A percentile compares a stretch with the other conserved stretches of the same genome.
Evolutionary conservation across 1,140 invertebrate genomes (phyloP).

Genomic region (Dreissena rostriformis): DNA sequence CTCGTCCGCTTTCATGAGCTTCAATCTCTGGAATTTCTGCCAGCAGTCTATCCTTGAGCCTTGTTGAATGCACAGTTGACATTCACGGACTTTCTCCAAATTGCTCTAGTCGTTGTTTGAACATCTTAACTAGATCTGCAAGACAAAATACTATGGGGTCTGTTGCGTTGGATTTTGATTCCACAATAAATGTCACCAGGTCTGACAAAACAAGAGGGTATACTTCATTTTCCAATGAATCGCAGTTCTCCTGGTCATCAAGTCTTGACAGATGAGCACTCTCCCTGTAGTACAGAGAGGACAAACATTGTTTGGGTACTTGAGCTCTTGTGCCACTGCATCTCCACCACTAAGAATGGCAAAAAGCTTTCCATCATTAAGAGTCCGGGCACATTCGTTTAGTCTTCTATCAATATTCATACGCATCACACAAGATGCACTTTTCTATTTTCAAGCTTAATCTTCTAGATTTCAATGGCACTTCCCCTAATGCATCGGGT

Average conservation of each 20-base stretch:
- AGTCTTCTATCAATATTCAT: conserved; percentile 8
- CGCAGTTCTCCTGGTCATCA: conserved; percentile 1
- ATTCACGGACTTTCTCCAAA: background rate
- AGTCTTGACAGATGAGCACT: background rate
- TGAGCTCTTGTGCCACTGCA: conserved; percentile 57
- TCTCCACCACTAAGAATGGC: conserved; percentile 52
- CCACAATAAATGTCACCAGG: conserved; percentile 34
- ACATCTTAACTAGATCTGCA: conserved; percentile 37
- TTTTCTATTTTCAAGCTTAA: background rate
- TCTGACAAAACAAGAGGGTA: conserved; percentile 51
- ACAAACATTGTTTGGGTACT: conserved; percentile 46
- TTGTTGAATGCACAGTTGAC: background rate
- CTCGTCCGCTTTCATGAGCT: conserved; percentile 39
- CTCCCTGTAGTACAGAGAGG: conserved; percentile 41
- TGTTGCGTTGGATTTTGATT: conserved; percentile 16
- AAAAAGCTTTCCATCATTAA: conserved; percentile 38
- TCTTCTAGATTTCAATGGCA: background rate
- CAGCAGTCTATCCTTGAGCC: conserved; percentile 13
- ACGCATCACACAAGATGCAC: conserved; percentile 20
- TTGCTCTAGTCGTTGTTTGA: conserved; percentile 46
- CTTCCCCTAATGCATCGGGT: background rate
- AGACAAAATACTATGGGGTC: conserved; percentile 25
- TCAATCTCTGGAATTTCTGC: conserved; percentile 39
- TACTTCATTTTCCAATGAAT: conserved; percentile 31
- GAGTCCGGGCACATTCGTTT: conserved; percentile 1